These are phyloP conservation scores for Apamea monoglypha DNA, from an alignment of 2,888 invertebrate genomes.

Conservation along the genomic window DNA sequence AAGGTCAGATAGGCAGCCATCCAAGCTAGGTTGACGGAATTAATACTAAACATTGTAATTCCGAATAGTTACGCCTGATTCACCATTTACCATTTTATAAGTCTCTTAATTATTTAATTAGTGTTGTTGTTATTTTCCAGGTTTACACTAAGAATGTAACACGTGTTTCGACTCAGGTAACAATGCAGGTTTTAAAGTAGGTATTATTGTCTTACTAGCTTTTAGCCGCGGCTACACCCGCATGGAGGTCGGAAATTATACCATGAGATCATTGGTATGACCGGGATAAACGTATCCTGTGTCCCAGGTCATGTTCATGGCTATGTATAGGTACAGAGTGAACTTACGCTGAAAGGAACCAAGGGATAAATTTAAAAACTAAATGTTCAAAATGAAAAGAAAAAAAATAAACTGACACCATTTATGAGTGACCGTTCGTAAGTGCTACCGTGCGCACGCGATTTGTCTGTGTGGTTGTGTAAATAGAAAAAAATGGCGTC, in stretches of 20 bases:
- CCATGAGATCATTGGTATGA: neutral
- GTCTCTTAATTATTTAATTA: neutral
- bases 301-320: neutral
- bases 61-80: neutral
- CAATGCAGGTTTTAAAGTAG: constrained; percentile 4
- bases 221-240: neutral
- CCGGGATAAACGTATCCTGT: neutral
- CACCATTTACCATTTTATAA: neutral
- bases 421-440: no score
- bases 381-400: neutral
- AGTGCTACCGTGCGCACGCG: no score
- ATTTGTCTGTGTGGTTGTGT: no score
- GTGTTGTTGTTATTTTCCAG: constrained; percentile 68
- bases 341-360: neutral
- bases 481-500: no score
- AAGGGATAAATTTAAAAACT: neutral
- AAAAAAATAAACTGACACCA: neutral
- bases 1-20: neutral
- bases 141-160: constrained; percentile 80
- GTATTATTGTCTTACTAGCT: neutral
- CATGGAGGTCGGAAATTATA: neutral
- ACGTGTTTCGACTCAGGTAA: constrained; percentile 82
- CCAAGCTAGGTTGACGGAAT: neutral
- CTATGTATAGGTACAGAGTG: neutral
- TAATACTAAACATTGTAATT: neutral